Evolutionary conservation across 1,140 invertebrate species (phyloP).

Genomic region (Diorhabda elongata): DNA sequence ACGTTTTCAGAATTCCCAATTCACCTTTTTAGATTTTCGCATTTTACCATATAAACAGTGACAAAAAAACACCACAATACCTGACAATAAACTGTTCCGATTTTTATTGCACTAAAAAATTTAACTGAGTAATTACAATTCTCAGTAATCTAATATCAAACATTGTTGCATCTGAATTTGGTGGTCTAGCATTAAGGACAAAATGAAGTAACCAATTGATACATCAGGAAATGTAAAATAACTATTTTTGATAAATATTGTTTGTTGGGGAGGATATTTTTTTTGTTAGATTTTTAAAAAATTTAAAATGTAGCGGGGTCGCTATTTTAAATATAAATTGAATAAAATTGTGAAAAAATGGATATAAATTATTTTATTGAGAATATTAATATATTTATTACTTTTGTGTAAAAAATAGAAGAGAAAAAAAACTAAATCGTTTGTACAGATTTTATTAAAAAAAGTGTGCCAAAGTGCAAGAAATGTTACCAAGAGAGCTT

Average conservation of each 20-base stretch:
- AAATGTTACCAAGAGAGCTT: conserved; percentile 44
- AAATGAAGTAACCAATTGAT: conserved; percentile 22
- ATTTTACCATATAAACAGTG: too few species aligned
- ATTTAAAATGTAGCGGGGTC: conserved; percentile 41
- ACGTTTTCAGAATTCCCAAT: too few species aligned
- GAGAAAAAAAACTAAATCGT: conserved; percentile 47
- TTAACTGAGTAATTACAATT: too few species aligned
- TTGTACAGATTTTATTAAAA: conserved; percentile 46
- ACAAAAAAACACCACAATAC: too few species aligned
- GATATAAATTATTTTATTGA: conserved; percentile 44
- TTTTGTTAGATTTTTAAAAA: conserved; percentile 49
- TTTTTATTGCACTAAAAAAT: too few species aligned
- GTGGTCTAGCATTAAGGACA: background rate
- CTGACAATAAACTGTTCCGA: too few species aligned
- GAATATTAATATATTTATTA: conserved; percentile 45
- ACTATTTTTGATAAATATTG: conserved; percentile 51
- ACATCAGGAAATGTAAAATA: conserved; percentile 37
- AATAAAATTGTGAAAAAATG: conserved; percentile 48
- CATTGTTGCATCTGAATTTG: background rate
- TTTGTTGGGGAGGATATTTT: conserved; percentile 50
- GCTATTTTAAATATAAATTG: conserved; percentile 39
- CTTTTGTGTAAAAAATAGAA: conserved; percentile 46
- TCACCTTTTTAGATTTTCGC: too few species aligned
- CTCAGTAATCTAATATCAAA: too few species aligned
- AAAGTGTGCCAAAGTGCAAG: conserved; percentile 50